These are phyloP conservation scores for Heliconius ismenius DNA, from an alignment of 2,888 invertebrate genomes.

Conservation along the genomic window DNA sequence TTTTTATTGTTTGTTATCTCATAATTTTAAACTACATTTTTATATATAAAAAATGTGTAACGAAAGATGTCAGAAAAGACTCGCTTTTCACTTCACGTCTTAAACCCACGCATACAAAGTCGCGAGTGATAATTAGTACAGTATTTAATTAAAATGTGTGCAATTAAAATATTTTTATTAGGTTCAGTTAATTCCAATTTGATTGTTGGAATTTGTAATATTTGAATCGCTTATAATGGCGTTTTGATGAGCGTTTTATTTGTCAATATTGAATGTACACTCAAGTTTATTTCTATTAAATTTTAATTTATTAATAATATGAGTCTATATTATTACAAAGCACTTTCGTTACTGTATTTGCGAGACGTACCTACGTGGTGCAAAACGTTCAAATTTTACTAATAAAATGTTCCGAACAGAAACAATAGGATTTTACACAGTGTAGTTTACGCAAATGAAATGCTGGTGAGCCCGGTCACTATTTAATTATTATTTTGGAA, in stretches of 20 bases:
- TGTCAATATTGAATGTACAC: background rate
- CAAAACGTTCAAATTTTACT: too few species aligned
- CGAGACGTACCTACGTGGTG: too few species aligned
- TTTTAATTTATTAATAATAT: background rate
- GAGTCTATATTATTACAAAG: background rate
- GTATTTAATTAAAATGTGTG: conserved; percentile 7
- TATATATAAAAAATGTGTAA: too few species aligned
- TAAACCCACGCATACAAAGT: background rate
- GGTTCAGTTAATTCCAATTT: conserved; percentile 1
- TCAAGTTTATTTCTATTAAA: background rate
- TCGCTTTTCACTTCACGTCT: background rate
- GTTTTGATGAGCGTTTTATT: conserved; percentile 9
- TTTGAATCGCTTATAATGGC: conserved; percentile 7
- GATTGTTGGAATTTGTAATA: conserved; percentile 5
- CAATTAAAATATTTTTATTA: conserved; percentile 12
- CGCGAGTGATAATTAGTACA: background rate
- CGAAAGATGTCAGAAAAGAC: too few species aligned
- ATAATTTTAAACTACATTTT: too few species aligned
- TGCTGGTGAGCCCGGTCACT: too few species aligned
- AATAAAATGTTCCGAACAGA: too few species aligned
- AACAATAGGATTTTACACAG: too few species aligned
- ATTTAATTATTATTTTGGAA: too few species aligned
- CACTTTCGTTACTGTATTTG: too few species aligned
- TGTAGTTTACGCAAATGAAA: too few species aligned
- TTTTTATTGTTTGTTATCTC: too few species aligned